Percentiles rank a stretch among this genome's conserved stretches.
Conservation (phyloP, 2,888 invertebrate species). For the Hemaris fuciformis region DNA sequence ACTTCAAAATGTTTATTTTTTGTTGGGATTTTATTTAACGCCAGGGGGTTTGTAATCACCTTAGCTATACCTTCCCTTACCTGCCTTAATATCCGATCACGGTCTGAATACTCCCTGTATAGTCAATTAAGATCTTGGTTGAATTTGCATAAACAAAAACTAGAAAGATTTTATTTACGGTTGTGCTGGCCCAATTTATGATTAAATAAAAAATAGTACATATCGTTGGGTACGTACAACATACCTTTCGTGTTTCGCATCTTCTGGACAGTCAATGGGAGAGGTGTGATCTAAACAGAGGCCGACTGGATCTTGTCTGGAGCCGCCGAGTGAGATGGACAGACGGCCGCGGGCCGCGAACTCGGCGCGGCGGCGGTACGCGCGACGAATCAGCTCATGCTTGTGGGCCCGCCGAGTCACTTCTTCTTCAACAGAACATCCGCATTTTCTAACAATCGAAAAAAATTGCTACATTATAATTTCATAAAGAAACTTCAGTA, state of each 20-base stretch:
- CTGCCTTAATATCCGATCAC: too few relatives aligned
- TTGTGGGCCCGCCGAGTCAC: constrained; percentile 85
- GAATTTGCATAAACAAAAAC: too few relatives aligned
- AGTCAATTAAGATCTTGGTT: too few relatives aligned
- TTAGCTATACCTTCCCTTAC: too few relatives aligned
- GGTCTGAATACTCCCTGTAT: too few relatives aligned
- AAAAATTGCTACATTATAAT: not conserved
- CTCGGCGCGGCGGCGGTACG: constrained; percentile 92
- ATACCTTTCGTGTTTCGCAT: constrained; percentile 71
- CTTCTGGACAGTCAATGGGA: constrained; percentile 65
- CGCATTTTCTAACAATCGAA: constrained; percentile 83
- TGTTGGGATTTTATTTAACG: too few relatives aligned
- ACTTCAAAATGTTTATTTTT: too few relatives aligned
- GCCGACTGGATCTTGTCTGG: constrained; percentile 95
- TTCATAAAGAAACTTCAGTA: not conserved
- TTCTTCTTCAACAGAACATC: constrained; percentile 85
- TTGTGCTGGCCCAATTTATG: too few relatives aligned
- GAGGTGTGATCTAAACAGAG: constrained; percentile 75
- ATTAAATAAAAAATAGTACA: too few relatives aligned
- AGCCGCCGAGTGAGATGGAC: constrained; percentile 93
- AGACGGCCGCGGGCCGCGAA: constrained; percentile 91
- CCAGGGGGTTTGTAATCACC: too few relatives aligned
- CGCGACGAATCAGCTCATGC: constrained; percentile 95
- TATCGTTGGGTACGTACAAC: not conserved
- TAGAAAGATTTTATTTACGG: too few relatives aligned